These are phyloP conservation scores for Cyanoramphus novaezelandiae DNA, from an alignment of 2,113 vertebrate genomes.

Conservation along the genomic window DNA sequence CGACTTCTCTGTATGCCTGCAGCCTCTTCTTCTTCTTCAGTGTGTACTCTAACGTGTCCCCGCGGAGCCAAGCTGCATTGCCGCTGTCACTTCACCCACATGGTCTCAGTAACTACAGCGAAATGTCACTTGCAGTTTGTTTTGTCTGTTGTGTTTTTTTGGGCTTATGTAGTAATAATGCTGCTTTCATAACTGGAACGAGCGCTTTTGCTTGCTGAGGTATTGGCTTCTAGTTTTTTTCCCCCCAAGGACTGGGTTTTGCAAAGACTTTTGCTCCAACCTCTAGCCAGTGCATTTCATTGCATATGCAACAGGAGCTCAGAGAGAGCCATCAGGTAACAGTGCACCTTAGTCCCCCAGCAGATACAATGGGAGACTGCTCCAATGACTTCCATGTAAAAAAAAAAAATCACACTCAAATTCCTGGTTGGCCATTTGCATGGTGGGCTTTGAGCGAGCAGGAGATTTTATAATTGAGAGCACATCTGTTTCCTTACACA, in stretches of 20 bases:
- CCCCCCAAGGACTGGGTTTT: not conserved
- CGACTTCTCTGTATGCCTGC: slow-evolving; percentile 80
- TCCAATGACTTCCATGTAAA: not conserved
- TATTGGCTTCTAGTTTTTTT: not conserved
- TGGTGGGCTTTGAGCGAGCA: not conserved
- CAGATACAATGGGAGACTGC: not conserved
- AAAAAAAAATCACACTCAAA: not conserved
- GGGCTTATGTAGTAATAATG: slow-evolving; percentile 19
- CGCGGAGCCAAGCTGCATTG: slow-evolving; percentile 58
- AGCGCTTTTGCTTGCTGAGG: slow-evolving; percentile 20
- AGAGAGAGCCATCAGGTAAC: not conserved
- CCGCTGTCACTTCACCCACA: slow-evolving; percentile 62
- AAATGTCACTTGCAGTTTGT: slow-evolving; percentile 56
- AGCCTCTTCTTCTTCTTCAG: slow-evolving; percentile 60
- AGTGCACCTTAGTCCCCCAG: not conserved
- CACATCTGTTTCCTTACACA: slow-evolving; percentile 58
- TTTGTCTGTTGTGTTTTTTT: slow-evolving; percentile 62
- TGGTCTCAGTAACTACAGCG: slow-evolving; percentile 63
- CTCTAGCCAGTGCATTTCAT: not conserved
- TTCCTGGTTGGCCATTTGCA: slow-evolving; percentile 16
- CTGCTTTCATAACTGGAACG: slow-evolving; percentile 13
- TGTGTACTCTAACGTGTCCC: slow-evolving; percentile 67
- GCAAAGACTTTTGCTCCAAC: not conserved
- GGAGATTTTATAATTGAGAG: not conserved
- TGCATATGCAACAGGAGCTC: not conserved